Base-by-base conservation (phyloP, 2,888 invertebrate genomes). In the Agrotis puta region DNA sequence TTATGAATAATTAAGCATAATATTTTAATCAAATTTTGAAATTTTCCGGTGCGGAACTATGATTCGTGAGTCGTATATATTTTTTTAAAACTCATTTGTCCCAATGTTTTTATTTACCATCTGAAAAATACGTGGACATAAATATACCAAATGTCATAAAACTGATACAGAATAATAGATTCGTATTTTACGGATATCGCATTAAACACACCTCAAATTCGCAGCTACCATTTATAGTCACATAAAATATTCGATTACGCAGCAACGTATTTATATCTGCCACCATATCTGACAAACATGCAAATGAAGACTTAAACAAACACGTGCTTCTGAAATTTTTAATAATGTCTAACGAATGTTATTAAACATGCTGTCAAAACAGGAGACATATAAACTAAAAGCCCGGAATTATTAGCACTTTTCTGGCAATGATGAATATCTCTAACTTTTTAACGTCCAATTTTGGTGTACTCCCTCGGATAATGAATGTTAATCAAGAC, bases 201-300 rank as follows among this genome's bases (percentile, higher is more conserved):
- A 63, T 33, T 57, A 18, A 47, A 47, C 74, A 74, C 58, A 53
- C 65, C 64, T 79, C 48, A 66, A 82, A 76, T 69, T 75, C 51
- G 74, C 70, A 64, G 59, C 71, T 73, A 77, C 84, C 82, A 83
- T 86, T 80, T 85, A 86, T 82, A 83, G 83, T 67, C 77, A 79
- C 68, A 80, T 73, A 82, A 76, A 79, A 79, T 75, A 79, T 77
- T 69, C 61, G 54, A 71, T 77, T 80, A 64, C 70, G 68, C 54
- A 67, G 83, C 66, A 74, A 65, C 58, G 63, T 79, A 76, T 66
- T 80, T 77, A 79, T 70, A 69, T 79, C 74, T 79, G 66, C 67
- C 77, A 70, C 64, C 63, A 69, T 74, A 68, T 74, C 51, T 48
- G 33, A 71, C 67, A 74, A 68, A 61, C 51, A 78, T 74, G 65